Conservation (phyloP, 1,140 invertebrate genomes). For the Tachypleus tridentatus region DNA sequence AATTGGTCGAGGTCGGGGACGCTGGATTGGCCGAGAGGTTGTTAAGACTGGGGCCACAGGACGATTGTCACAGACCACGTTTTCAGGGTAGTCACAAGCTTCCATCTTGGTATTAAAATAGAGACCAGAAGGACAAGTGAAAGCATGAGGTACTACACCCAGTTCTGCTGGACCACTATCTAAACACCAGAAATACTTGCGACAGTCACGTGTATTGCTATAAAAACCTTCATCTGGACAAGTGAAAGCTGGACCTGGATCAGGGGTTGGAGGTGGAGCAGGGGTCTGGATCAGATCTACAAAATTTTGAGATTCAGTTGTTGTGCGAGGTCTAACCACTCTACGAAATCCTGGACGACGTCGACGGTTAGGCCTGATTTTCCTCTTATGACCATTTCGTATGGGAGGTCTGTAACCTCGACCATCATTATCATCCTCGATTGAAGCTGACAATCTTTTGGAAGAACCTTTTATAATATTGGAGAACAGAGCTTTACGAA, state of each 20-base stretch:
- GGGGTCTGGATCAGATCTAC: slow-evolving; percentile 48
- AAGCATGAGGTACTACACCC: slow-evolving; percentile 81
- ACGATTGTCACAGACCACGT: slow-evolving; percentile 55
- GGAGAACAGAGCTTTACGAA: slow-evolving; percentile 8
- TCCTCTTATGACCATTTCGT: neutral
- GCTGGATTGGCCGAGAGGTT: slow-evolving; percentile 7
- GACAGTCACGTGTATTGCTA: slow-evolving; percentile 81
- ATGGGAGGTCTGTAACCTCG: slow-evolving; percentile 1
- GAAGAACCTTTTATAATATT: slow-evolving; percentile 4
- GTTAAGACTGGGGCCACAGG: slow-evolving; percentile 5
- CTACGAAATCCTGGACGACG: neutral
- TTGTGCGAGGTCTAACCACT: slow-evolving; percentile 2
- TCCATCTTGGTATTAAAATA: slow-evolving; percentile 83
- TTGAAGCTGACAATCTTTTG: neutral
- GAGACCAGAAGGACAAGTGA: slow-evolving; percentile 79
- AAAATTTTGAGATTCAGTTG: neutral
- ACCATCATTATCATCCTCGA: slow-evolving; percentile 7
- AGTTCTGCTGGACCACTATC: slow-evolving; percentile 75
- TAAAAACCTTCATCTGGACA: slow-evolving; percentile 90
- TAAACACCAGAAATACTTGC: slow-evolving; percentile 90
- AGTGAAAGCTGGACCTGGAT: slow-evolving; percentile 76
- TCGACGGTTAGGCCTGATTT: neutral
- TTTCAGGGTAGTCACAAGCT: slow-evolving; percentile 80
- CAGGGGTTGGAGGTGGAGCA: slow-evolving; percentile 75
- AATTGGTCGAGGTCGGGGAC: slow-evolving; percentile 5